Evolutionary conservation across 2,888 invertebrate genomes (phyloP), one percentile per base, ranked within the genome.

Genomic region (Sphaeridia pumilis): DNA sequence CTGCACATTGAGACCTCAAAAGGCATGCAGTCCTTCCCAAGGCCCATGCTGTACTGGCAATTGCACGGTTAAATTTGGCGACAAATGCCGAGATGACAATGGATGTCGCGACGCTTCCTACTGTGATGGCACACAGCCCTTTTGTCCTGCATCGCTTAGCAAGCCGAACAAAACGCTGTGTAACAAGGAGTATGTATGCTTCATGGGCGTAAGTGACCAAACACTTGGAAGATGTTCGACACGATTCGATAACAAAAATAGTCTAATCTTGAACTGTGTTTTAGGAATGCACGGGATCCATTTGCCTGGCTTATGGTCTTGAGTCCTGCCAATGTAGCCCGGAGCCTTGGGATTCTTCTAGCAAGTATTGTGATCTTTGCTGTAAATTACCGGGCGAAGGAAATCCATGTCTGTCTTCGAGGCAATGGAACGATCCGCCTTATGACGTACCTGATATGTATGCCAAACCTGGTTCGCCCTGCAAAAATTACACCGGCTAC

Each of bases 251-350:
- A 31, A 31, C 14, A 7, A 31, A 31, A 7, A 31, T 31, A 31
- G 14, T 31, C 14, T 31, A 10, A 14, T 14, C 14, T 31, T 38
- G 31, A 4, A 21, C 10, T 28, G 12, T n/a, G 24, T n/a, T n/a
- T n/a, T 68, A 86, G 86, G 87, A 93, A 71, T 97, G 97, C 69
- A 92, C 92, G 0, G 94, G 93, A 1, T 94, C 94, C n/a, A 93
- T 98, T 69, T 98, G 97, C 74, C 77, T 93, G 65, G 89, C 89
- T 3, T 94, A 94, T 70, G 90, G 92, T 12, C 77, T 97, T 71
- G 89, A 93, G 73, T 94, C 94, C 34, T 97, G 97, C 69, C 92
- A 92, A 71, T 92, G 92, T 70, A 80, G 83, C 63, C 81, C 87
- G 4, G 82, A 82, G 31, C 79, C 80, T 46, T 80, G 78, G 65